Base-by-base conservation (phyloP, 1,140 invertebrate species). In the Tetraneura akinire region DNA sequence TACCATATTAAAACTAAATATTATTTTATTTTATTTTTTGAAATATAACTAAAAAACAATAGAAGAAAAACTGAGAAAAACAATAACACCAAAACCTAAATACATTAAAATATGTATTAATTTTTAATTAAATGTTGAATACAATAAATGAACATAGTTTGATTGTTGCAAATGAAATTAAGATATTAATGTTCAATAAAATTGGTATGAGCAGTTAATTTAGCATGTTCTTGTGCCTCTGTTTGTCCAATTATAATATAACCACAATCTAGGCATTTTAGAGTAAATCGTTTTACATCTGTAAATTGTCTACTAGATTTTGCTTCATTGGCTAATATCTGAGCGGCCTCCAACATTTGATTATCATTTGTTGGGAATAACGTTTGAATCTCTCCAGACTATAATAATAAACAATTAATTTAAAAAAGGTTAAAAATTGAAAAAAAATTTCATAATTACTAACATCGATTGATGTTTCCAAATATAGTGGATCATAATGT, bases 401-500 rank as follows among this genome's bases (percentile, higher is more conserved):
- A 66, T 57, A 82, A 83, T 60, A 4, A 71, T 11, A 74, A 45
- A 47, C 1, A 74, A 74, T 21, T 37, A 23, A 6, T 16, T 55
- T 18, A 51, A 49, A 26, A 16, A 18, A 26, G 14, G 2, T 74
- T 47, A 6, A 8, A 42, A 4, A 73, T 14, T 51, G 0, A 21
- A 53, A 23, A 29, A 37, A 8, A 37, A 37, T 37, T 71, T n/a
- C n/a, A n/a, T n/a, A n/a, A 42, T n/a, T 26, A 84, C 0, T 90
- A 1, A 78, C 74, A 29, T 11, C 4, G 45, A 42, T 23, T 0
- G 55, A 21, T 0, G 37, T 89, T 87, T 98, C 95, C 85, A 96
- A 88, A 84, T 95, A 93, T 1, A 98, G 86, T 1, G 96, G 94
- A 87, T 98, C 97, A 85, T 98, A 98, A 87, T 98, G 96, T 81